These are phyloP conservation scores for Acropora tenuis DNA, from an alignment of 64 coral and sea anemone species.

Conservation along the genomic window DNA sequence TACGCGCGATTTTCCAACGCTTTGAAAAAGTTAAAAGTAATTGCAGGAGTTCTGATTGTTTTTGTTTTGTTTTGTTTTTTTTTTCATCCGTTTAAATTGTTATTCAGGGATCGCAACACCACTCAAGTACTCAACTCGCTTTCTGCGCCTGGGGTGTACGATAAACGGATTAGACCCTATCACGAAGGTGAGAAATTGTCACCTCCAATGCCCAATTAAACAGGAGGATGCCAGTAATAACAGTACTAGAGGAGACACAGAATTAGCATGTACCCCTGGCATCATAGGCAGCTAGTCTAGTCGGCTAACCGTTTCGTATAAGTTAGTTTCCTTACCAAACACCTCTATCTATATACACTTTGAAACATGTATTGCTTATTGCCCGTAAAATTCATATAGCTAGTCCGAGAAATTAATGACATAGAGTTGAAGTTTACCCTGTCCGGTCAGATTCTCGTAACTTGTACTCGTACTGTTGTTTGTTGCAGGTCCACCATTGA, in stretches of 20 bases:
- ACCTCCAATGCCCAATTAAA: neutral
- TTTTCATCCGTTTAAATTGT: neutral
- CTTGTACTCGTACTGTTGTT: neutral
- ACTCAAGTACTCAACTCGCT: conserved; percentile 33
- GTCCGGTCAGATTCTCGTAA: too few species aligned
- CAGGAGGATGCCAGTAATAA: neutral
- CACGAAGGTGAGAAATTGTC: conserved; percentile 9
- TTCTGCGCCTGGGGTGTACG: neutral
- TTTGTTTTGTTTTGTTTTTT: neutral
- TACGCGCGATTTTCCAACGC: too few species aligned
- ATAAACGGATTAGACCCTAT: conserved; percentile 31
- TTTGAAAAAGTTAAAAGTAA: too few species aligned
- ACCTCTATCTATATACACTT: too few species aligned
- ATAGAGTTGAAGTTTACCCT: too few species aligned
- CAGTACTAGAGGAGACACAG: neutral
- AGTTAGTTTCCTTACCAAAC: too few species aligned
- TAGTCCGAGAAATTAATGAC: too few species aligned
- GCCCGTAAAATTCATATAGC: too few species aligned
- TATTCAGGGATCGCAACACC: conserved; percentile 11
- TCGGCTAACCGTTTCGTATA: too few species aligned
- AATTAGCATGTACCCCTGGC: too few species aligned
- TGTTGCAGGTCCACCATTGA: conserved; percentile 69
- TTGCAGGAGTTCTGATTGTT: neutral
- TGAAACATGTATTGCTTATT: too few species aligned
- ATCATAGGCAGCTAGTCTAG: too few species aligned